Base-by-base conservation (phyloP, 2,113 vertebrate genomes). In the zebrafish (Danio rerio) region DNA sequence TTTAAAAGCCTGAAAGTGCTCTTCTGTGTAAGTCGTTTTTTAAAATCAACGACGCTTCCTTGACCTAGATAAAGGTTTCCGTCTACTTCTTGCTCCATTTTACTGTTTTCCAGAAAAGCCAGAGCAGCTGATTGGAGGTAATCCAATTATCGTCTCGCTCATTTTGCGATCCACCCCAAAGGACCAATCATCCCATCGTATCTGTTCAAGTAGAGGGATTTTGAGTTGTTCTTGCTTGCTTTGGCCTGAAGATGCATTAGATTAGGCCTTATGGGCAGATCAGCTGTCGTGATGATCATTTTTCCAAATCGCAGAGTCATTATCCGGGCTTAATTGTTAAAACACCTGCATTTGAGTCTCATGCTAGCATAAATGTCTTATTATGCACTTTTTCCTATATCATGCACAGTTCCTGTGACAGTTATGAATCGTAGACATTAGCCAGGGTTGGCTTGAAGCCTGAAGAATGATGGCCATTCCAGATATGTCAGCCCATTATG, bases 1-100 rank as follows among this genome's bases (percentile, higher is more conserved):
- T 84, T 80, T 80, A 84, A 85, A 73, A 80, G 47, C 20, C 55
- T 86, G 49, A 75, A 83, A 78, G 73, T 13, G 18, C 20, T 77
- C 42, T 55, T 83, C 72, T 65, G 13, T 82, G 65, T 80, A 74
- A 53, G 47, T 49, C 11, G 49, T 18, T 70, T 82, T 45, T 76
- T 76, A 8, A 0, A 83, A 75, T 83, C 80, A 80, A 76, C 58
- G 9, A 76, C 69, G 12, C 47, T 74, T 69, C 47, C 71, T 16
- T 75, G 69, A 69, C 81, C 47, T 80, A 66, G 63, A 83, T 71
- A 80, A 80, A 58, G 18, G 20, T 53, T 58, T 12, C 52, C 55
- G n/a, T 50, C 73, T 74, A 69, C 50, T 16, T 78, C 66, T 42
- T 42, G 10, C 43, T 77, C 31, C 21, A 43, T 53, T 78, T 78